phyloP scores from a whole-genome alignment of 2,888 invertebrate genomes.

The Portevinia maculata region DNA sequence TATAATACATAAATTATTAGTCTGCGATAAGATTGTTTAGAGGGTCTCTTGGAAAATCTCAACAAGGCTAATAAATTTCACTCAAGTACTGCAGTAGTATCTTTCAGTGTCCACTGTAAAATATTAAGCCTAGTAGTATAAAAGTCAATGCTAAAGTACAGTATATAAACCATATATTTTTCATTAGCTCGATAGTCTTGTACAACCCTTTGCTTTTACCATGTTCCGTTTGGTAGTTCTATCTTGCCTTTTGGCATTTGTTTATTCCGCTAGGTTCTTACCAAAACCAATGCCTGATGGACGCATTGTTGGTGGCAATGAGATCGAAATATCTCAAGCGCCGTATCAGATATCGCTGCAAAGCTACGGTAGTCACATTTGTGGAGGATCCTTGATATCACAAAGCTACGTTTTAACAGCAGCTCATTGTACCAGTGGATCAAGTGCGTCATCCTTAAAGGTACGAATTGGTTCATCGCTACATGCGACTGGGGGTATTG shows the following conservation, averaged over 20 bases:
- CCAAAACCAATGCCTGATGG: conserved; percentile 76
- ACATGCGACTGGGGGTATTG: conserved; percentile 79
- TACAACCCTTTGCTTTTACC: conserved; percentile 11
- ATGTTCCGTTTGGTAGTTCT: conserved; percentile 61
- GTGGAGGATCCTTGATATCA: conserved; percentile 83
- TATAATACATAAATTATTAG: too few relatives aligned
- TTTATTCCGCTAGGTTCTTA: conserved; percentile 48
- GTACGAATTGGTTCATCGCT: conserved; percentile 82
- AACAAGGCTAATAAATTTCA: conserved; percentile 40
- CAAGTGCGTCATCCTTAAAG: conserved; percentile 57
- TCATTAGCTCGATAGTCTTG: conserved; percentile 27
- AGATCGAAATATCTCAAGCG: conserved; percentile 79
- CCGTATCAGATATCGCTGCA: conserved; percentile 83
- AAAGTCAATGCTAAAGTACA: conserved; percentile 26
- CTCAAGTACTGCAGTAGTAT: conserved; percentile 27
- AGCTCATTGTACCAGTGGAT: conserved; percentile 81
- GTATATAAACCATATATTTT: conserved; percentile 38
- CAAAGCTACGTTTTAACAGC: conserved; percentile 82
- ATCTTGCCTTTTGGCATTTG: conserved; percentile 47
- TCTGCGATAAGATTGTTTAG: conserved; percentile 53
- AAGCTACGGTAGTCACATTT: conserved; percentile 80
- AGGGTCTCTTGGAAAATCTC: conserved; percentile 44
- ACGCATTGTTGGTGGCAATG: conserved; percentile 82
- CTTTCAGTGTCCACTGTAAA: not conserved
- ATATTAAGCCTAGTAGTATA: not conserved